Percentiles rank a stretch among this genome's conserved stretches.
phyloP scores from a whole-genome alignment of 1,140 invertebrate species.

The Cydia pomonella region DNA sequence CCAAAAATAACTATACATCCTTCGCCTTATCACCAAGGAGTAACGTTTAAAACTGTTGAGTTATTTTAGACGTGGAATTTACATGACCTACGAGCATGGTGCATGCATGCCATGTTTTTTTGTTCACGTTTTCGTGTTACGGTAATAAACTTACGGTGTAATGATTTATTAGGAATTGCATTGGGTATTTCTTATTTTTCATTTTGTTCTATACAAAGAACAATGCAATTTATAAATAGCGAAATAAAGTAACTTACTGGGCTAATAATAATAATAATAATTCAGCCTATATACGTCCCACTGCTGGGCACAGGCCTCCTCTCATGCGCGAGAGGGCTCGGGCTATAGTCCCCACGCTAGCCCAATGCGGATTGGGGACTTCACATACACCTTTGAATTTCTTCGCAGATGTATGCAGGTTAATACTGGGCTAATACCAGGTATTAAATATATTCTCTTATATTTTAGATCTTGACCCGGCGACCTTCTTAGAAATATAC shows the following conservation, averaged over 20 bases:
- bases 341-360: too few species aligned
- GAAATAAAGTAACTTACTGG: neutral
- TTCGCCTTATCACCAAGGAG: neutral
- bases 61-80: neutral
- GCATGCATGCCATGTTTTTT: slow-evolving; percentile 7
- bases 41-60: neutral
- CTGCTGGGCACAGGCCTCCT: too few species aligned
- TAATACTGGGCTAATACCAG: neutral
- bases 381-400: too few species aligned
- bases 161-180: slow-evolving; percentile 3
- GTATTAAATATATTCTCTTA: too few species aligned
- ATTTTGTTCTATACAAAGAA: neutral
- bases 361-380: too few species aligned
- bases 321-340: too few species aligned
- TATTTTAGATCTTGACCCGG: too few species aligned
- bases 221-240: neutral
- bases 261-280: too few species aligned
- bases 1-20: neutral
- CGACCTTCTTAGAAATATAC: too few species aligned
- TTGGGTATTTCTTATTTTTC: neutral
- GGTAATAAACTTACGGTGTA: neutral
- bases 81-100: slow-evolving; percentile 6
- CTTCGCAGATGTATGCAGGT: too few species aligned
- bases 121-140: slow-evolving; percentile 6
- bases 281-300: too few species aligned